phyloP scores from a whole-genome alignment of 2,113 vertebrate genomes.

The Cariama cristata region DNA sequence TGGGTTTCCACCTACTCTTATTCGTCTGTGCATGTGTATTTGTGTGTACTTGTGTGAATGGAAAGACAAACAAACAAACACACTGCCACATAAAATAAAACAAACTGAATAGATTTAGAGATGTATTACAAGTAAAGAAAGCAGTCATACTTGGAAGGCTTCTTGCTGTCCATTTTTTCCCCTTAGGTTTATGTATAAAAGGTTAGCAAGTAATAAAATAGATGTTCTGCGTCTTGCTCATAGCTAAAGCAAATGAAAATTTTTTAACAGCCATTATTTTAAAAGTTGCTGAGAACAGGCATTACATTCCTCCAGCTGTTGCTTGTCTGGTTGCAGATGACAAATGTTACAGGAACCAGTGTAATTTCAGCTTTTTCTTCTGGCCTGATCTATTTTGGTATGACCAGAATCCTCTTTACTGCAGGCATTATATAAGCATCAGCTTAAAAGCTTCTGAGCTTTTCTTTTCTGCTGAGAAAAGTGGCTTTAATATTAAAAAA shows the following conservation, averaged over 20 bases:
- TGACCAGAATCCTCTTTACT: neutral
- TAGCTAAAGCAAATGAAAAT: neutral
- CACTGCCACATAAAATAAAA: neutral
- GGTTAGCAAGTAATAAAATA: neutral
- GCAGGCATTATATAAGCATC: neutral
- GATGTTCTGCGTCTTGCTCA: neutral
- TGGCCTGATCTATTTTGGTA: neutral
- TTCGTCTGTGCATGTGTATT: neutral
- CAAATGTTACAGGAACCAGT: neutral
- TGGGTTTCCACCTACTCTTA: neutral
- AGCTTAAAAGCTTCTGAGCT: neutral
- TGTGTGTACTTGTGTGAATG: neutral
- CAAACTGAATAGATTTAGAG: neutral
- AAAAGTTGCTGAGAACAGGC: neutral
- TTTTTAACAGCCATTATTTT: neutral
- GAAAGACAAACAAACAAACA: neutral
- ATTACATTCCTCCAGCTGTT: neutral
- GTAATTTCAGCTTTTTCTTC: neutral
- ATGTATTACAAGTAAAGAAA: neutral
- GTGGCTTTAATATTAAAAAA: neutral
- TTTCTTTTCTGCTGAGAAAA: neutral
- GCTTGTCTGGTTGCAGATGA: neutral
- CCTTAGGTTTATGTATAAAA: neutral
- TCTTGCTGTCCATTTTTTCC: accelerated
- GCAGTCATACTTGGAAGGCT: neutral